A percentile compares a stretch with the other conserved stretches of the same genome.
Evolutionary conservation across 2,797 vertebrate species (phyloP).

Genomic region (Natrix natrix): DNA sequence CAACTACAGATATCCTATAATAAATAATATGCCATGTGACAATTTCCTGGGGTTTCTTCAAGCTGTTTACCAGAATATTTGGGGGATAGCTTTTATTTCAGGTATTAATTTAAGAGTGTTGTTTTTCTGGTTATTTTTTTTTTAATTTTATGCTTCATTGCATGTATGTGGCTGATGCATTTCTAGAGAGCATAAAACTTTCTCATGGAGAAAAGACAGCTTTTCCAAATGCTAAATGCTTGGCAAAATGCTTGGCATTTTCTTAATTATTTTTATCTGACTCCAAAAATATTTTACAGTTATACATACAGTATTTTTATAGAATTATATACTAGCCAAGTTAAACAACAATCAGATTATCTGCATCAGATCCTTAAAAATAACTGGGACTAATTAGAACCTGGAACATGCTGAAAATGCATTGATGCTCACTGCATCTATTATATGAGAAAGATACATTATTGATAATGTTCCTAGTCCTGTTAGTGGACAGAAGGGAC

Average conservation of each 20-base stretch:
- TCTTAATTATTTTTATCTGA: conserved; percentile 46
- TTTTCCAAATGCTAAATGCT: conserved; percentile 6
- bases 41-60: not conserved
- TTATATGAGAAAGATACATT: not conserved
- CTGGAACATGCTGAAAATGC: not conserved
- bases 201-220: not conserved
- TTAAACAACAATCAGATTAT: not conserved
- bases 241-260: conserved; percentile 47
- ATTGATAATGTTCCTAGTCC: not conserved
- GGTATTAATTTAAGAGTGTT: not conserved
- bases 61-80: not conserved
- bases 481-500: not conserved
- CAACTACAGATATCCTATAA: not conserved
- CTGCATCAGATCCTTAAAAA: conserved; percentile 4
- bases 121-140: not conserved
- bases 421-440: not conserved
- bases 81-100: not conserved
- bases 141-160: not conserved
- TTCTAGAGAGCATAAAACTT: not conserved
- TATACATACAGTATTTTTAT: conserved; percentile 32
- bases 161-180: not conserved
- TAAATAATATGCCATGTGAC: not conserved
- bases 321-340: not conserved
- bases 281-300: conserved; percentile 8
- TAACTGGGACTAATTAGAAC: conserved; percentile 5